A percentile compares a stretch with the other conserved stretches of the same genome.
These are phyloP conservation scores for Scalopus aquaticus DNA, from an alignment of 2,113 vertebrate genomes.

Conservation along the genomic window DNA sequence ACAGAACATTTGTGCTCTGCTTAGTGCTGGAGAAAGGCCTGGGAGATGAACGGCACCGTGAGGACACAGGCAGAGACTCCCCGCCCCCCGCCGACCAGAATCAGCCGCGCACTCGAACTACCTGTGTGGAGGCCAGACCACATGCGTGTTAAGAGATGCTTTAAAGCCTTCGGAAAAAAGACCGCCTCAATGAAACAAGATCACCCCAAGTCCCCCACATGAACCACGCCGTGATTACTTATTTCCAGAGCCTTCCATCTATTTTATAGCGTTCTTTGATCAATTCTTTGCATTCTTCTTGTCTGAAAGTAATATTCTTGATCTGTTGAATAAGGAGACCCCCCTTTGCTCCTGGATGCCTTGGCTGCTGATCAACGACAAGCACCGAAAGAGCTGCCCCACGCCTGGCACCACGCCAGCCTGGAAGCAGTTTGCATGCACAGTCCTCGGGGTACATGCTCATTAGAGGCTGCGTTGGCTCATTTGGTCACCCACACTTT, in stretches of 20 bases:
- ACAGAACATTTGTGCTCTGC: background rate
- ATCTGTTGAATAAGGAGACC: constrained; percentile 76
- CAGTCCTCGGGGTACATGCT: constrained; percentile 82
- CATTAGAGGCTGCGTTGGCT: constrained; percentile 78
- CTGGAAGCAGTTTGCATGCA: constrained; percentile 81
- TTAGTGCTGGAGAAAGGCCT: background rate
- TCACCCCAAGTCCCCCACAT: background rate
- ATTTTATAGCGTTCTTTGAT: constrained; percentile 68
- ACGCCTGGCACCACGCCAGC: constrained; percentile 85
- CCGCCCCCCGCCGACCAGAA: background rate
- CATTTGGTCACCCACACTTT: constrained; percentile 81
- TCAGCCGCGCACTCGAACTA: background rate
- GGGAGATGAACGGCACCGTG: background rate
- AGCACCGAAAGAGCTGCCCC: constrained; percentile 78
- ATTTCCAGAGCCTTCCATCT: constrained; percentile 57
- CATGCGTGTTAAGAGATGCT: background rate
- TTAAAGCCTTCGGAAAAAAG: constrained; percentile 33
- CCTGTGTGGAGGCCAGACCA: constrained; percentile 40
- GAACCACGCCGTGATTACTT: constrained; percentile 38
- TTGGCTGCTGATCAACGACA: constrained; percentile 80
- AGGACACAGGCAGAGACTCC: background rate
- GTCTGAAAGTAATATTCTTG: constrained; percentile 83
- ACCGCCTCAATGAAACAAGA: background rate
- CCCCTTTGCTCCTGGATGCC: constrained; percentile 79
- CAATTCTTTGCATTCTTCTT: constrained; percentile 71